Base-by-base conservation (phyloP, 2,113 vertebrate species). In the Leptodactylus fuscus region DNA sequence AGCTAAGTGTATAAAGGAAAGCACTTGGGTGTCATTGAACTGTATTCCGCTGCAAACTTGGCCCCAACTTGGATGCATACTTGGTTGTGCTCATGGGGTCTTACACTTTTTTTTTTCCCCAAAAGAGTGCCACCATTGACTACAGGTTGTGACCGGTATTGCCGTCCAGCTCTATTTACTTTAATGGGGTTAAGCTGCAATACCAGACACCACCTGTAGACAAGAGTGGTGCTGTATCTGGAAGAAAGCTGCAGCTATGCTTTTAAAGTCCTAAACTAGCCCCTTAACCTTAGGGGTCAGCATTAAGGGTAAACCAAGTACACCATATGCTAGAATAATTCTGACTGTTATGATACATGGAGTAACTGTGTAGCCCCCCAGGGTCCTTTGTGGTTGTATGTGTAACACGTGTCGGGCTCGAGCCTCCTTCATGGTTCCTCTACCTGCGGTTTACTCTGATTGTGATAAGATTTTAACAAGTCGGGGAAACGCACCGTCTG, bases 381-480 rank as follows among this genome's bases (percentile, higher is more conserved):
- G n/a, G n/a, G n/a, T n/a, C n/a, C n/a, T n/a, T n/a, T n/a, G n/a
- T n/a, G n/a, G n/a, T n/a, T n/a, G n/a, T n/a, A n/a, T n/a, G n/a
- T n/a, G n/a, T 24, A 2, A 78, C 55, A 36, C 3, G 75, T 18
- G 16, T 36, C 2, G 5, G 49, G 0, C 2, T 1, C 32, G 10
- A 15, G 48, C 29, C 27, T 12, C 29, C 29, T 32, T 9, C 34
- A 79, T 6, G n/a, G 24, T 75, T 18, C 22, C 53, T 58, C 76
- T 55, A 78, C 49, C 49, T 78, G 49, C 18, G 22, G 36, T 55
- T 16, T 24, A 34, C 32, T 36, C 32, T 3, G 51, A 60, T 24
- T 58, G 53, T 79, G 53, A 58, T 58, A 51, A 24, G 51, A 34
- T 79, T 60, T 41, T 58, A 60, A 79, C 51, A 34, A 58, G 51